Base-by-base conservation (phyloP, 2,888 invertebrate species). In the Melieria picta region DNA sequence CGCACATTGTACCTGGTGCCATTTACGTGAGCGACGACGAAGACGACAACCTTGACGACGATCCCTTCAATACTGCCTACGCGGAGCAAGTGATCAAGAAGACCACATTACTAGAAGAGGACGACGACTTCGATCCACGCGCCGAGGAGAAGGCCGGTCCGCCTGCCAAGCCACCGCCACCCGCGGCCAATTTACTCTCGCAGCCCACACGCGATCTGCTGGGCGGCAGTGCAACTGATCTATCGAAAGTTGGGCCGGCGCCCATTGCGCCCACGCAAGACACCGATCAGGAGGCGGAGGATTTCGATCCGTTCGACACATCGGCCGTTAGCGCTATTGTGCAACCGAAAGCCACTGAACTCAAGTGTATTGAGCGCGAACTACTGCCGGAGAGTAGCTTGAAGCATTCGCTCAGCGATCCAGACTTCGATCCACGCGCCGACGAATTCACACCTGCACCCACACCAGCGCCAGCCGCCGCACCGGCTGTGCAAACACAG, bases 11-110 rank as follows among this genome's bases (percentile, higher is more conserved):
- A 0, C 80, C 81, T 11, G 84, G 82, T 7, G 83, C 84, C 1
- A 80, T 81, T 10, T 82, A 81, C 72, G 76, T 83, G 1, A 84
- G 84, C 69, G 83, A 85, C 65, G 90, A 90, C 81, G 81, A 88
- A 76, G 90, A 89, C 75, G 89, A 90, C 80, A 91, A 90, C 79
- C 75, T 81, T 56, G 95, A 84, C 70, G 85, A 85, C 83, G 87
- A 95, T 89, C 95, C 95, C 0, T 95, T 95, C 80, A 95, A 95
- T 81, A 95, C 95, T 42, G 91, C 93, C 65, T 94, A 94, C 85
- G 94, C 93, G 0, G 93, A 93, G 70, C 92, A 92, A 79, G 90
- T 94, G 62, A 87, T 93, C 66, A 93, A 55, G 62, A 83, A 82
- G 87, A 89, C 68, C 55, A 84, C 82, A 4, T 80, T 79, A 47